These are phyloP conservation scores for Martes martes DNA, from an alignment of 2,113 vertebrate genomes.

Conservation along the genomic window DNA sequence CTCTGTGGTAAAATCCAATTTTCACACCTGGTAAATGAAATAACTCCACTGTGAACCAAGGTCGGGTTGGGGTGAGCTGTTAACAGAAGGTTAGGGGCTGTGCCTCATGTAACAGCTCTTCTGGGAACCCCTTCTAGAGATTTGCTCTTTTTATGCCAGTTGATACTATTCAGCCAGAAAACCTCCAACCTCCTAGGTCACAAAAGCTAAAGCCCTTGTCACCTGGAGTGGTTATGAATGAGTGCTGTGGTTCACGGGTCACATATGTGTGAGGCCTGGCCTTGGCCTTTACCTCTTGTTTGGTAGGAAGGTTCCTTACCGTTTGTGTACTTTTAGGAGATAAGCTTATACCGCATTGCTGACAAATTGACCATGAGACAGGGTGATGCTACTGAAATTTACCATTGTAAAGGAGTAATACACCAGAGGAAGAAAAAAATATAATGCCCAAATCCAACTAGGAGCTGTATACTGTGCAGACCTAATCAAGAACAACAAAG, in stretches of 20 bases:
- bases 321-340: slow-evolving; percentile 29
- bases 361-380: neutral
- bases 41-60: slow-evolving; percentile 73
- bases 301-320: neutral
- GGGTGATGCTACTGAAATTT: neutral
- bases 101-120: slow-evolving; percentile 73
- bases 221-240: slow-evolving; percentile 48
- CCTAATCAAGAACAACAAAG: neutral
- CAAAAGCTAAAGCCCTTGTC: slow-evolving; percentile 64
- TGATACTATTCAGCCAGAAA: slow-evolving; percentile 68
- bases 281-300: neutral
- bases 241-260: neutral
- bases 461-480: neutral
- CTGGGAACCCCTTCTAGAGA: slow-evolving; percentile 76
- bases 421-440: neutral
- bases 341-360: slow-evolving; percentile 40
- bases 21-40: slow-evolving; percentile 83
- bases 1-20: slow-evolving; percentile 78
- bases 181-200: slow-evolving; percentile 62
- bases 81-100: slow-evolving; percentile 83
- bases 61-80: slow-evolving; percentile 78
- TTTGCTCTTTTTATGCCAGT: slow-evolving; percentile 76
- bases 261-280: neutral
- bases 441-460: neutral
- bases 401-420: neutral